phyloP scores from a whole-genome alignment of 2,888 invertebrate species.

The Leucozona laternaria region DNA sequence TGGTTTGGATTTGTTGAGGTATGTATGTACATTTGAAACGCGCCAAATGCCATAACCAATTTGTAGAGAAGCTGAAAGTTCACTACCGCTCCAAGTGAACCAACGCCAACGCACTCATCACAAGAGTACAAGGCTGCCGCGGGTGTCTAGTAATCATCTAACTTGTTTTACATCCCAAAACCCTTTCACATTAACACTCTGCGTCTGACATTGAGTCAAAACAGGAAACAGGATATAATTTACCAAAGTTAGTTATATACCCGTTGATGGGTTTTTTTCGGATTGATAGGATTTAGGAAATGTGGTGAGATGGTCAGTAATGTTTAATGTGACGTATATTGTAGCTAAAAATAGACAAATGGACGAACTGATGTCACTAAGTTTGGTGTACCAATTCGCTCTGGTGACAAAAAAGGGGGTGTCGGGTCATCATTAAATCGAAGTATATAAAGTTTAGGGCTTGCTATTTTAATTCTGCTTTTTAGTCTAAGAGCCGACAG shows the following conservation, averaged over 20 bases:
- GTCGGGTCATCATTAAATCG: too few species aligned
- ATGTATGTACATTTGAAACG: slow-evolving; percentile 78
- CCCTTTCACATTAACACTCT: background rate
- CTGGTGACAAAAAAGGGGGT: too few species aligned
- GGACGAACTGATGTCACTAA: background rate
- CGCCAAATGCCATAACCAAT: slow-evolving; percentile 2
- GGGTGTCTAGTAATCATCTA: background rate
- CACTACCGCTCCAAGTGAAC: background rate
- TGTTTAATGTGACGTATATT: background rate
- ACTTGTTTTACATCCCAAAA: background rate
- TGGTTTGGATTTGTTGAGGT: slow-evolving; percentile 83
- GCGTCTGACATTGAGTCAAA: slow-evolving; percentile 8
- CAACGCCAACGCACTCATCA: background rate
- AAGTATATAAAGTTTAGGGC: too few species aligned
- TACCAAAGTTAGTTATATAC: too few species aligned
- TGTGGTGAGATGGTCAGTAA: background rate
- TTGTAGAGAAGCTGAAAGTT: background rate
- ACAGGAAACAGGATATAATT: slow-evolving; percentile 3
- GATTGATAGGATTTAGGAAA: background rate
- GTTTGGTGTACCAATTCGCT: background rate
- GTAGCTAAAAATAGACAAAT: too few species aligned
- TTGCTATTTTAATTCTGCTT: too few species aligned
- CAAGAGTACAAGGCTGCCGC: background rate
- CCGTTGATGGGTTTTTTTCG: background rate
- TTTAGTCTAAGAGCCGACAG: too few species aligned